phyloP scores from a whole-genome alignment of 2,797 vertebrate genomes.

The Pseudotriccus pelzelni region DNA sequence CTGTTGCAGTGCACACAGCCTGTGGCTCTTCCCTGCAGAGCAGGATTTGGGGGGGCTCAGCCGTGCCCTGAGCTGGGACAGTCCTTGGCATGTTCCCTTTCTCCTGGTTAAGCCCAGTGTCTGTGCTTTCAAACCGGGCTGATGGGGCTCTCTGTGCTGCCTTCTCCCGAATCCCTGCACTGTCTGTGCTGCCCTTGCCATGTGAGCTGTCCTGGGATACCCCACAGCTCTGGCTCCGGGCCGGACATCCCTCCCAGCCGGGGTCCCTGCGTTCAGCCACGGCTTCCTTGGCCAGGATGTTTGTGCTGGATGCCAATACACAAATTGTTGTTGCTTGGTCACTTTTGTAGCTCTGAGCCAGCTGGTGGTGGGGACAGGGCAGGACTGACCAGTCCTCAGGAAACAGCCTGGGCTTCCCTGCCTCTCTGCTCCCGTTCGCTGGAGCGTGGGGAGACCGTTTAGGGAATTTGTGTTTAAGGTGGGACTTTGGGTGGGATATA shows the following conservation, averaged over 20 bases:
- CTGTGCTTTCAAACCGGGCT: not conserved
- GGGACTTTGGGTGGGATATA: not conserved
- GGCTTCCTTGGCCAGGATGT: not conserved
- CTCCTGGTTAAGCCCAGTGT: too few relatives aligned
- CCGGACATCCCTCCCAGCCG: rapidly evolving
- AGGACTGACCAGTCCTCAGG: not conserved
- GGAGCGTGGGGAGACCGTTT: not conserved
- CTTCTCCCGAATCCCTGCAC: not conserved
- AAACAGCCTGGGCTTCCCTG: rapidly evolving
- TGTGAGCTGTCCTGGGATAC: not conserved
- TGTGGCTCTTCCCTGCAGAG: not conserved
- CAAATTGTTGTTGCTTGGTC: not conserved
- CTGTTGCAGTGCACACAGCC: rapidly evolving
- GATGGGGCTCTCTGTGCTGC: not conserved
- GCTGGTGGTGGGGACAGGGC: not conserved
- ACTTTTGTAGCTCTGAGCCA: not conserved
- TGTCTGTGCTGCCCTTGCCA: not conserved
- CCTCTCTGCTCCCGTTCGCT: not conserved
- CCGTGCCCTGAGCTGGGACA: not conserved
- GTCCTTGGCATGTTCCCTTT: not conserved
- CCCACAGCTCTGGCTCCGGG: rapidly evolving
- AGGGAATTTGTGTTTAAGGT: not conserved
- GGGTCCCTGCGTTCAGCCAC: too few relatives aligned
- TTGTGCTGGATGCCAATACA: not conserved
- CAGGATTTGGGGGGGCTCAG: not conserved